Base-by-base conservation (phyloP, 2,113 vertebrate species). In the Phalacrocorax aristotelis region DNA sequence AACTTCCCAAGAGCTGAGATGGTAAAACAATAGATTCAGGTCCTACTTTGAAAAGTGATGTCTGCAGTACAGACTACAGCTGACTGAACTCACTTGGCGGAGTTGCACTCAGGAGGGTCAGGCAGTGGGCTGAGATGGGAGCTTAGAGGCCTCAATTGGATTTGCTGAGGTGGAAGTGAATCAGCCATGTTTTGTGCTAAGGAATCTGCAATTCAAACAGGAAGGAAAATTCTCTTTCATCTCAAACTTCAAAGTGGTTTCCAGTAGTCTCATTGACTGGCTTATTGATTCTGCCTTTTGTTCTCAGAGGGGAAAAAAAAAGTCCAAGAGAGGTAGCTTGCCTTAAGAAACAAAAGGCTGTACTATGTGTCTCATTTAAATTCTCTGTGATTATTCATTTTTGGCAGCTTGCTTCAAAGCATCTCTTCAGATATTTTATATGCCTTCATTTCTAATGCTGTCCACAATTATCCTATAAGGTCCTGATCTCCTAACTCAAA, bases 241-340 rank as follows among this genome's bases (percentile, higher is more conserved):
- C 92, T 32, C 44, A 40, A 51, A 65, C 91, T 95, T 96, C 91
- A 89, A 97, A 96, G 83, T 61, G 3, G 46, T 89, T 94, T 95
- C 74, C 70, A 96, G 85, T 64, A 76, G 83, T 75, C 77, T 85
- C 84, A 86, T 46, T 71, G 83, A 89, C 80, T 78, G 61, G 48
- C 71, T 96, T 93, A 92, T 84, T 87, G 89, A 92, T 87, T 96
- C 90, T 96, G 77, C 75, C 81, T 91, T 97, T 97, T 93, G 90
- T 96, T 68, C 93, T 83, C 75, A 51, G 66, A 69, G 68, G 75
- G 46, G 44, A 7, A 60, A 86, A 88, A 87, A 64, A 62, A 64
- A 61, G 34, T 88, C 76, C 58, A 81, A 61, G 77, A 89, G 70
- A 87, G 18, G 57, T 20, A 82, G 54, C 44, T 84, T 81, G 49